These are phyloP conservation scores for Cyclura pinguis DNA, from an alignment of 2,797 vertebrate species.

Conservation along the genomic window DNA sequence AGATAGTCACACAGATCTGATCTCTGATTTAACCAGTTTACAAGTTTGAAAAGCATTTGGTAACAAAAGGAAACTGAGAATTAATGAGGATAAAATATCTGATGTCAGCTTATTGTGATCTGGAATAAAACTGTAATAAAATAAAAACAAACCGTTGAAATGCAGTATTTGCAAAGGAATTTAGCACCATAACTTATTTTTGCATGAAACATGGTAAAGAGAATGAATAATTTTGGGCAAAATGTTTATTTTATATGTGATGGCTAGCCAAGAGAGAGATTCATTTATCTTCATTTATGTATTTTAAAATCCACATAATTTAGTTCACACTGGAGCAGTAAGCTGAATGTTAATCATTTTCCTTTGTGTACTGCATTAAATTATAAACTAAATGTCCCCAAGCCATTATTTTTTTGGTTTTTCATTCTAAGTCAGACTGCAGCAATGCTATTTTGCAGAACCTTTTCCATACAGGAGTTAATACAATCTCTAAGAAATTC, in stretches of 20 bases:
- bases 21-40: conserved; percentile 68
- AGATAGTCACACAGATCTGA: conserved; percentile 24
- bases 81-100: conserved; percentile 62
- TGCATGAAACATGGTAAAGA: conserved; percentile 64
- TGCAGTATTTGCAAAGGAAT: conserved; percentile 55
- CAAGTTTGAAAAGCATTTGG: conserved; percentile 64
- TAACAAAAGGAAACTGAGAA: conserved; percentile 54
- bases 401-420: conserved; percentile 41
- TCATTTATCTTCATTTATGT: conserved; percentile 76
- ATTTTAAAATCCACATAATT: conserved; percentile 76
- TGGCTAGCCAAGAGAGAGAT: conserved; percentile 67
- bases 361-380: conserved; percentile 65
- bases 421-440: conserved; percentile 62
- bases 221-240: conserved; percentile 68
- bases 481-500: neutral
- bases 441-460: neutral
- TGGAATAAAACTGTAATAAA: conserved; percentile 46
- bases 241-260: conserved; percentile 74
- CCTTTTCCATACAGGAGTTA: neutral
- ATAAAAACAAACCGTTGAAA: conserved; percentile 59
- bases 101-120: conserved; percentile 66
- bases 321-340: conserved; percentile 65
- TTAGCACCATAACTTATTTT: conserved; percentile 66
- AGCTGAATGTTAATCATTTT: conserved; percentile 72
- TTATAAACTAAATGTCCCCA: conserved; percentile 49